Evolutionary conservation across 92 coral and sea anemone species (phyloP).

Genomic region (Desmophyllum pertusum): DNA sequence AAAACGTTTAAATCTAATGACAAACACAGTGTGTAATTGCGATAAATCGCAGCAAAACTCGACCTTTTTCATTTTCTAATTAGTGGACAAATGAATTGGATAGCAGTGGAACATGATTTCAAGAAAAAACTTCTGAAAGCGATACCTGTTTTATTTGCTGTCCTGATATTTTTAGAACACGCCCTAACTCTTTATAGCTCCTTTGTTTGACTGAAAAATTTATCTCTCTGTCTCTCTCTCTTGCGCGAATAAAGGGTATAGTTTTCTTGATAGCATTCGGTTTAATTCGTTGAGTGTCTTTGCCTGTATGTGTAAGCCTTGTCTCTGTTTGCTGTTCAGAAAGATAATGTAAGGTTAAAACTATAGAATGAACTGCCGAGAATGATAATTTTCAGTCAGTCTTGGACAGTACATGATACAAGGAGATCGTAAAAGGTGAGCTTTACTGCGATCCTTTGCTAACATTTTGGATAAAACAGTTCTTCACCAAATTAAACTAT

Average conservation of each 20-base stretch:
- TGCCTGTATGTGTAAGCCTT: neutral
- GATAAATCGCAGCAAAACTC: constrained; percentile 17
- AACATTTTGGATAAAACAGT: neutral
- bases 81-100: neutral
- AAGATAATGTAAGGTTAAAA: neutral
- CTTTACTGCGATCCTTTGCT: neutral
- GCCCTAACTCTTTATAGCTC: neutral
- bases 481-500: too few relatives aligned
- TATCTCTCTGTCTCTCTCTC: too few relatives aligned
- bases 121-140: neutral
- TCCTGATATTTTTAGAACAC: neutral
- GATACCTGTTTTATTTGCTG: neutral
- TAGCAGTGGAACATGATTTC: neutral
- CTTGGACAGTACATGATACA: too few relatives aligned
- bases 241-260: too few relatives aligned
- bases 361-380: neutral
- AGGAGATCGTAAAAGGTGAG: neutral
- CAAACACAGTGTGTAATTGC: constrained; percentile 5
- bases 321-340: too few relatives aligned
- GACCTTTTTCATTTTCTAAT: neutral
- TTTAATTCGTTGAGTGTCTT: too few relatives aligned
- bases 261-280: too few relatives aligned
- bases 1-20: constrained; percentile 34
- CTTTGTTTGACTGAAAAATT: too few relatives aligned
- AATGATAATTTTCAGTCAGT: neutral